phyloP scores from a whole-genome alignment of 2,888 invertebrate species.

The Acholoe squamosa region DNA sequence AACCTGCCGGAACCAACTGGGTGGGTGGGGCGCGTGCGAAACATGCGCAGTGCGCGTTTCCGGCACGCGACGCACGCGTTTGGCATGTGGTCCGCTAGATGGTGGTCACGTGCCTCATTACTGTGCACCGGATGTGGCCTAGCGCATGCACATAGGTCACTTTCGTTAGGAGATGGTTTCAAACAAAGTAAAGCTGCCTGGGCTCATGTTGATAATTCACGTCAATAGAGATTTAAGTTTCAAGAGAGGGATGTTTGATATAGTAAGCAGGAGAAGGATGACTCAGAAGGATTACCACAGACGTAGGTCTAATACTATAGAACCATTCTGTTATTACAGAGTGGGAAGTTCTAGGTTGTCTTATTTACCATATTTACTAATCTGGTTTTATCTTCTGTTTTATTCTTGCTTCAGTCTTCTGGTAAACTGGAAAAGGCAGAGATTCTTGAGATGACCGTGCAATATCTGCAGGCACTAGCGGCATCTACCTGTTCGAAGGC shows the following conservation, averaged over 20 bases:
- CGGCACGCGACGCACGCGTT: not conserved
- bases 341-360: too few species aligned
- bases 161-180: not conserved
- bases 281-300: too few species aligned
- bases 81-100: not conserved
- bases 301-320: too few species aligned
- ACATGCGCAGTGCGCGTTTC: slow-evolving; percentile 19
- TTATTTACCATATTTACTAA: too few species aligned
- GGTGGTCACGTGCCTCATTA: slow-evolving; percentile 45
- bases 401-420: slow-evolving; percentile 67
- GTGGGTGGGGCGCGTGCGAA: slow-evolving; percentile 3
- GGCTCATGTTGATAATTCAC: too few species aligned
- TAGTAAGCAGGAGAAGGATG: too few species aligned
- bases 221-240: too few species aligned
- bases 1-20: slow-evolving; percentile 4
- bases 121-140: slow-evolving; percentile 17
- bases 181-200: slow-evolving; percentile 2
- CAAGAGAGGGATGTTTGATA: not conserved
- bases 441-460: slow-evolving; percentile 74
- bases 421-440: slow-evolving; percentile 74
- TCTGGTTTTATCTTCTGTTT: too few species aligned
- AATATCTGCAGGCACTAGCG: slow-evolving; percentile 71
- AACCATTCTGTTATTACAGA: too few species aligned
- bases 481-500: slow-evolving; percentile 65
- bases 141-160: not conserved